These are phyloP conservation scores for Gastracanthus pulcherrimus DNA, from an alignment of 2,888 invertebrate genomes.

Conservation along the genomic window DNA sequence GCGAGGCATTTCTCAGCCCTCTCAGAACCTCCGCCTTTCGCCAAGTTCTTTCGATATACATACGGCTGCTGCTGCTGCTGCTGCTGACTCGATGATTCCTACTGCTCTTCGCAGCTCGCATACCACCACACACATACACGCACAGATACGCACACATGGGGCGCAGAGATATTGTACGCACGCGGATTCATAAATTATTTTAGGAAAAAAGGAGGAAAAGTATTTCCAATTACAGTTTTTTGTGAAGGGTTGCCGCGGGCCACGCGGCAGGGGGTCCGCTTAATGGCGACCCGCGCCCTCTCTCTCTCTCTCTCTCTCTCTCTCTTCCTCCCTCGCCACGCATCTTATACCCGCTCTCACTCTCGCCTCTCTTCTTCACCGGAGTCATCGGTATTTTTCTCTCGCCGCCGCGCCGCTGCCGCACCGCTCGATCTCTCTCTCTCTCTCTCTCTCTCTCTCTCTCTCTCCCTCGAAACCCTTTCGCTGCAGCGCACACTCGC, in stretches of 20 bases:
- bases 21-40: slow-evolving; percentile 20
- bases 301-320: background rate
- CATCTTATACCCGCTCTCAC: background rate
- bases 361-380: background rate
- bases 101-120: background rate
- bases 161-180: slow-evolving; percentile 9
- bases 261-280: slow-evolving; percentile 77
- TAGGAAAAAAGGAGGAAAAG: slow-evolving; percentile 77
- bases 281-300: slow-evolving; percentile 73
- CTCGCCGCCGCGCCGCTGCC: slow-evolving; percentile 20
- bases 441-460: background rate
- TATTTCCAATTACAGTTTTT: slow-evolving; percentile 78
- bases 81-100: background rate
- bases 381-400: slow-evolving; percentile 51
- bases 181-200: slow-evolving; percentile 76
- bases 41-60: slow-evolving; percentile 20
- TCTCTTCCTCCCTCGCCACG: background rate
- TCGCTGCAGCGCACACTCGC: background rate
- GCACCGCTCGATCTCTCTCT: slow-evolving; percentile 16
- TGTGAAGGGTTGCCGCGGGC: slow-evolving; percentile 78
- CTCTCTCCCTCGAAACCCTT: background rate
- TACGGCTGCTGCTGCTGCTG: background rate
- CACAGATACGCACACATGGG: background rate
- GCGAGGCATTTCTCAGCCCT: slow-evolving; percentile 36
- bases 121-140: too few species aligned